Conservation (phyloP, 2,888 invertebrate genomes). For the Nowickia ferox region DNA sequence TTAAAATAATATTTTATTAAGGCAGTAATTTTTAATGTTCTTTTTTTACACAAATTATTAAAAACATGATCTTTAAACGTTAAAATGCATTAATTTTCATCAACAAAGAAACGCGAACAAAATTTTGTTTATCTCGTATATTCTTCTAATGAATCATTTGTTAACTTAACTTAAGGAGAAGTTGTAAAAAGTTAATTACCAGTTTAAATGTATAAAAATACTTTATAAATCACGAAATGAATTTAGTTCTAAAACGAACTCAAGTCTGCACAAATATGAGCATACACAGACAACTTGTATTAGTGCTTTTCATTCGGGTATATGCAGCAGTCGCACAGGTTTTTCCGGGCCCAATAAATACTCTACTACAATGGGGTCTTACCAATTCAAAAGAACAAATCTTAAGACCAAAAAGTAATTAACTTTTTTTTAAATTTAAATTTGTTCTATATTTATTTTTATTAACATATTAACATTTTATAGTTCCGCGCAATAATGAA, state of each 20-base stretch:
- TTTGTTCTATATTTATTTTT: neutral
- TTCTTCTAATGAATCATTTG: conserved; percentile 46
- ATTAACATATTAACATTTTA: conserved; percentile 28
- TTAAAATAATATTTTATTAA: conserved; percentile 1
- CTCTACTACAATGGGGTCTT: conserved; percentile 56
- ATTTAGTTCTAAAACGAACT: conserved; percentile 1
- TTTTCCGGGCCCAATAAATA: neutral
- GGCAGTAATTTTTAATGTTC: conserved; percentile 21
- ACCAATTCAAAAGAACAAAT: conserved; percentile 59
- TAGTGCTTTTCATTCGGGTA: neutral
- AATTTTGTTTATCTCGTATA: neutral
- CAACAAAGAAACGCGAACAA: conserved; percentile 14
- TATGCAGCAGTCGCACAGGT: neutral
- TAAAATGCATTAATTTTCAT: neutral
- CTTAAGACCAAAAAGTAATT: conserved; percentile 56
- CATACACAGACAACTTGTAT: neutral
- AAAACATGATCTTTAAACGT: neutral
- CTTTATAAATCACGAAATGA: neutral
- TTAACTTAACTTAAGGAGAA: neutral
- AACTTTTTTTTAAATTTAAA: neutral
- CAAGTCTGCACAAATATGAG: conserved; percentile 9
- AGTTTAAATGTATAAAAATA: conserved; percentile 41
- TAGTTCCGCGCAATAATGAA: conserved; percentile 80
- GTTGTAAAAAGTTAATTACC: neutral
- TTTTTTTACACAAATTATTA: neutral